Evolutionary conservation across 2,888 invertebrate genomes (phyloP).

Genomic region (Leptopilina syphax): DNA sequence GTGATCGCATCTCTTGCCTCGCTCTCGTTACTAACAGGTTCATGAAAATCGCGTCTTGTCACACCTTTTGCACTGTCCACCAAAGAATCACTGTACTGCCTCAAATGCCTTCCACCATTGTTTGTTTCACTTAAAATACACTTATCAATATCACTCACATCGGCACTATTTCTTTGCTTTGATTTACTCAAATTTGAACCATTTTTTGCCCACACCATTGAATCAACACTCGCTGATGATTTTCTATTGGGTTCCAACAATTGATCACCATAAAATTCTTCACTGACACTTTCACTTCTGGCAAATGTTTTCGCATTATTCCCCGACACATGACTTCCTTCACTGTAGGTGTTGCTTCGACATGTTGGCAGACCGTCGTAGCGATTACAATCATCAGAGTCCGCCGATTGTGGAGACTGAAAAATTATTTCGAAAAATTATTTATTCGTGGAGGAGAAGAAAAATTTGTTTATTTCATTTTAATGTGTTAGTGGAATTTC

Average conservation of each 20-base stretch:
- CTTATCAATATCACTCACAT: conserved; percentile 58
- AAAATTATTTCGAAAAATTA: conserved; percentile 4
- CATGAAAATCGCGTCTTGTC: conserved; percentile 17
- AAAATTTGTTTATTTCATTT: not conserved
- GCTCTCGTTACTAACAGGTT: conserved; percentile 58
- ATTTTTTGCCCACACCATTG: conserved; percentile 52
- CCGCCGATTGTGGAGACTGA: conserved; percentile 24
- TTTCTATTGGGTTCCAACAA: conserved; percentile 47
- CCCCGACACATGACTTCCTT: conserved; percentile 57
- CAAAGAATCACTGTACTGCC: conserved; percentile 72
- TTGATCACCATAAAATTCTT: conserved; percentile 66
- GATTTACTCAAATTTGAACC: conserved; percentile 39
- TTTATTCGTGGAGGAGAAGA: not conserved
- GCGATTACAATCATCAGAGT: conserved; percentile 53
- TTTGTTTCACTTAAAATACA: conserved; percentile 49
- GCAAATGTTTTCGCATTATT: conserved; percentile 54
- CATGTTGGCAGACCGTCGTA: conserved; percentile 62
- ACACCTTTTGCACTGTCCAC: conserved; percentile 61
- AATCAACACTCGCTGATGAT: conserved; percentile 48
- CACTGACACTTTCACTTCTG: conserved; percentile 71
- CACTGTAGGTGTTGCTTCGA: conserved; percentile 69
- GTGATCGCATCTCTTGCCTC: conserved; percentile 70
- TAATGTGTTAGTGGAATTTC: no score
- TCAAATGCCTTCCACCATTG: conserved; percentile 60
- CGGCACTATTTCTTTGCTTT: conserved; percentile 60